Conservation (phyloP, 2,113 vertebrate genomes). For the Urocynchramus pylzowi region DNA sequence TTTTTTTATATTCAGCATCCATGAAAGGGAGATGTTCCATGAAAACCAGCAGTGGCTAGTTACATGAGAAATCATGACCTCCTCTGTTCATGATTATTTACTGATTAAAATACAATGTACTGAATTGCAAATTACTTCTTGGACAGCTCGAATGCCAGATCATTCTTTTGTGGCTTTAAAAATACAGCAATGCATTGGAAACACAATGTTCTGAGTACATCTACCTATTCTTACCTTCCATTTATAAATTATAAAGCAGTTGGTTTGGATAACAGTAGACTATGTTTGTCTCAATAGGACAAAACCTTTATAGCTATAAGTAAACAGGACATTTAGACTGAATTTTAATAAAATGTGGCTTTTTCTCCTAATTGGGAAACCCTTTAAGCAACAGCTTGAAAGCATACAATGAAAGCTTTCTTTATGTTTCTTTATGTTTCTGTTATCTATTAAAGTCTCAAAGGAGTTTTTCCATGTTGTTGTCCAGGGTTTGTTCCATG, state of each 20-base stretch:
- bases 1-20: neutral
- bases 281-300: neutral
- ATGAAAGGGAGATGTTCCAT: neutral
- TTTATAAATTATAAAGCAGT: neutral
- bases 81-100: neutral
- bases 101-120: neutral
- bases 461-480: neutral
- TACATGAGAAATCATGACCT: neutral
- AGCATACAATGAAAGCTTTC: neutral
- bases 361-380: neutral
- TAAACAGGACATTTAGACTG: neutral
- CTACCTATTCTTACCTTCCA: neutral
- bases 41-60: neutral
- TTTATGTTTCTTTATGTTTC: too few relatives aligned
- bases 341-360: neutral
- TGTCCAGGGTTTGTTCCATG: neutral
- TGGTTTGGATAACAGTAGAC: neutral
- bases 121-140: neutral
- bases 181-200: neutral
- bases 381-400: neutral
- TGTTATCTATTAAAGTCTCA: conserved; percentile 1
- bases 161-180: neutral
- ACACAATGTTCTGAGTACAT: neutral
- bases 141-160: neutral
- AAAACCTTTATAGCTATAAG: neutral